phyloP scores from a whole-genome alignment of 2,888 invertebrate species.

The Margaritifera margaritifera region DNA sequence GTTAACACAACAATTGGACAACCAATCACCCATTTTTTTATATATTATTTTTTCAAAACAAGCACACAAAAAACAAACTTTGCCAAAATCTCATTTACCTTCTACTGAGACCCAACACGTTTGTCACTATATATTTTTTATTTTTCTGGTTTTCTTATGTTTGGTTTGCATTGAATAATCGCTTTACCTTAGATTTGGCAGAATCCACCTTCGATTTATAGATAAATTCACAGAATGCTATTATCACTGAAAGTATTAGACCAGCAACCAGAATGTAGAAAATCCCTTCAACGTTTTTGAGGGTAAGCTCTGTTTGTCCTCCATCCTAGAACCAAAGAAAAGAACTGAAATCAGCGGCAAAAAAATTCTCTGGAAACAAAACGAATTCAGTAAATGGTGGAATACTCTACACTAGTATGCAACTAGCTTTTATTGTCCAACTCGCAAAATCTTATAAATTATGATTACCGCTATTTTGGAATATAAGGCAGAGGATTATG shows the following conservation, averaged over 20 bases:
- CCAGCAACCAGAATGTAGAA: constrained; percentile 98
- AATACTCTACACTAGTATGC: too few species aligned
- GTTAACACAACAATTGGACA: too few species aligned
- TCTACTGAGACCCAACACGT: not conserved
- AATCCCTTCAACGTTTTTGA: constrained; percentile 98
- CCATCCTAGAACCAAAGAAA: constrained; percentile 77
- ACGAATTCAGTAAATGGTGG: too few species aligned
- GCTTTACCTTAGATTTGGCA: constrained; percentile 64
- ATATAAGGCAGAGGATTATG: too few species aligned
- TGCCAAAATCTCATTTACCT: not conserved
- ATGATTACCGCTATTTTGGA: too few species aligned
- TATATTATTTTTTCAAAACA: too few species aligned
- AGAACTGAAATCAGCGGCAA: too few species aligned
- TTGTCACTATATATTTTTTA: not conserved
- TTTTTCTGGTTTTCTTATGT: not conserved
- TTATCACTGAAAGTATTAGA: constrained; percentile 89
- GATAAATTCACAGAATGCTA: constrained; percentile 95
- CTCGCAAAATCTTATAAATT: too few species aligned
- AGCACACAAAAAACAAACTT: too few species aligned
- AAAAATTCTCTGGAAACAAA: too few species aligned
- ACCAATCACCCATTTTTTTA: too few species aligned
- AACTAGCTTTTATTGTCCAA: too few species aligned
- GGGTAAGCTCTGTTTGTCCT: constrained; percentile 80
- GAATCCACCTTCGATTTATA: constrained; percentile 80
- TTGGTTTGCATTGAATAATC: not conserved